Evolutionary conservation across 2,797 vertebrate genomes (phyloP).

Genomic region (Limnodromus scolopaceus): DNA sequence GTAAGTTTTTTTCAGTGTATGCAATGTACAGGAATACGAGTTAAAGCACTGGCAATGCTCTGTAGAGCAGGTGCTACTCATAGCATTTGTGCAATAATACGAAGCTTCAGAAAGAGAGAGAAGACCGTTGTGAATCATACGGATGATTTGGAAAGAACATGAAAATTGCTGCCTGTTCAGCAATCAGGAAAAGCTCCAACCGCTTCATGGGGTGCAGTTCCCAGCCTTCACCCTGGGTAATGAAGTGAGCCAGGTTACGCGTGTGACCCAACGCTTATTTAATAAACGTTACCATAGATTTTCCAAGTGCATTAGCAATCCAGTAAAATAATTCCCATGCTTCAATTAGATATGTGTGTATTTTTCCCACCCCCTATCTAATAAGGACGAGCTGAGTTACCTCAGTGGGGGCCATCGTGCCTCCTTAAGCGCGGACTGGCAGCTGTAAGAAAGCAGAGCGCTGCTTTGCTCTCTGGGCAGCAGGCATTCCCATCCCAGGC

Average conservation of each 20-base stretch:
- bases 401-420: background rate
- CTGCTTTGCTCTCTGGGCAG: background rate
- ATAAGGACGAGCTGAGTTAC: conserved; percentile 18
- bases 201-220: background rate
- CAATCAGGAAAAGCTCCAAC: background rate
- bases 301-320: conserved; percentile 13
- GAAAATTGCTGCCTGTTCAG: conserved; percentile 5
- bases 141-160: background rate
- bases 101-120: background rate
- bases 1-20: background rate
- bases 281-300: background rate
- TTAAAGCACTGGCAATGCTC: background rate
- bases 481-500: background rate
- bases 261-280: background rate
- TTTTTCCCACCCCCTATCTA: background rate
- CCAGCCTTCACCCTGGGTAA: background rate
- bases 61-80: background rate
- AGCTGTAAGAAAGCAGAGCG: background rate
- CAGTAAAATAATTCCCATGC: background rate
- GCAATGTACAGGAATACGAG: background rate
- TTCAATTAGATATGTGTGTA: background rate
- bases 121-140: background rate
- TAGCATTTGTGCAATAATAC: background rate
- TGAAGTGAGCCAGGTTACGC: background rate
- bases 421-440: background rate